phyloP scores from a whole-genome alignment of 2,113 vertebrate genomes.

The Charina bottae region DNA sequence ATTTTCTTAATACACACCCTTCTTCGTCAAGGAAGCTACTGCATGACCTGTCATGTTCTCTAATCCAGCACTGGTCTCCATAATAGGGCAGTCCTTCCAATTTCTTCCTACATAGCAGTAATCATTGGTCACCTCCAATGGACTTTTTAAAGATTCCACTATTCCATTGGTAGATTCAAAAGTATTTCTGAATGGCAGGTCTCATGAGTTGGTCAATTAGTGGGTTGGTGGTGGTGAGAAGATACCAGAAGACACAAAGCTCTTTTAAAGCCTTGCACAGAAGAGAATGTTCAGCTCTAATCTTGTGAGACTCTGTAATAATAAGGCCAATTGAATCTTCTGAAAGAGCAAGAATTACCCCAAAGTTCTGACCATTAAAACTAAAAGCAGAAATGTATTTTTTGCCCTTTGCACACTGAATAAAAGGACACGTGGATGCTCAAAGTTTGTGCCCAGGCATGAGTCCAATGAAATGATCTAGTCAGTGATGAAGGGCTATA shows the following conservation, averaged over 20 bases:
- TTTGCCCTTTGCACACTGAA: conserved; percentile 55
- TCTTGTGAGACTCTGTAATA: conserved; percentile 55
- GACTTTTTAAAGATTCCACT: background rate
- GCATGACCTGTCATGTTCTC: no score
- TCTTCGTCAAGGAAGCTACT: background rate
- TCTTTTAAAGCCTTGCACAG: background rate
- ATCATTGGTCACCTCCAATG: background rate
- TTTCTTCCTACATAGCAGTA: background rate
- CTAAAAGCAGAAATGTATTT: background rate
- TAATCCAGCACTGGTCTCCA: background rate
- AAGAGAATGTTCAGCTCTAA: conserved; percentile 35
- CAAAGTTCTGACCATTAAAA: conserved; percentile 53
- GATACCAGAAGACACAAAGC: background rate
- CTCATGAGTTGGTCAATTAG: background rate
- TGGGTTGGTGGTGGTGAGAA: no score
- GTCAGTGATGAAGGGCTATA: background rate
- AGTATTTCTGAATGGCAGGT: background rate
- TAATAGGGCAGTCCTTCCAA: background rate
- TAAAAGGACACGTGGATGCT: conserved; percentile 43
- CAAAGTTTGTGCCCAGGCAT: conserved; percentile 34
- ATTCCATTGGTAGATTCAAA: rapidly evolving
- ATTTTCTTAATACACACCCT: background rate
- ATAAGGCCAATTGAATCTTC: conserved; percentile 33
- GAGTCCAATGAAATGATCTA: background rate
- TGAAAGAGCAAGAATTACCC: conserved; percentile 62